Evolutionary conservation across 1,140 invertebrate genomes (phyloP).

Genomic region (Drosophila kikkawai): DNA sequence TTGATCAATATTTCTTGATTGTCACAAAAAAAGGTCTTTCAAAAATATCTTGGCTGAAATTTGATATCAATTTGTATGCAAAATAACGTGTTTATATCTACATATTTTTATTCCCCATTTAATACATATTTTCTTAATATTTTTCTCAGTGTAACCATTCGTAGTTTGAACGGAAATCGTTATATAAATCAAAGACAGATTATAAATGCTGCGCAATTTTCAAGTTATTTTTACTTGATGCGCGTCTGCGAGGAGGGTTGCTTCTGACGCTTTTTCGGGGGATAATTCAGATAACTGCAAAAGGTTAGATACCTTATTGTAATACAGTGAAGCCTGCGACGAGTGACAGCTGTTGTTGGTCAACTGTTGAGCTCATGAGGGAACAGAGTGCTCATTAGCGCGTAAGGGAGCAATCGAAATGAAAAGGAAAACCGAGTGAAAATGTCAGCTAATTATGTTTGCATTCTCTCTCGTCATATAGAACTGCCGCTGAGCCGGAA

Average conservation of each 20-base stretch:
- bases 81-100: too few species aligned
- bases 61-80: too few species aligned
- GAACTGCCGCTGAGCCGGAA: constrained; percentile 57
- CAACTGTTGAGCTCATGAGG: constrained; percentile 57
- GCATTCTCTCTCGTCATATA: constrained; percentile 28
- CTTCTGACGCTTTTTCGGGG: constrained; percentile 21
- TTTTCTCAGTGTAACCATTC: constrained; percentile 23
- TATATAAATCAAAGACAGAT: constrained; percentile 84
- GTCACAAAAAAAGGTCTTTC: too few species aligned
- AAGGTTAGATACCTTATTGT: constrained; percentile 35
- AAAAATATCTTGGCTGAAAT: not conserved
- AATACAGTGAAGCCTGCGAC: constrained; percentile 40
- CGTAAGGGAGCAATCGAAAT: constrained; percentile 23
- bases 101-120: not conserved
- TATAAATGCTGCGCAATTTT: constrained; percentile 82
- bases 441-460: constrained; percentile 73
- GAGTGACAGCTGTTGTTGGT: constrained; percentile 37
- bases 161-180: constrained; percentile 78
- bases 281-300: constrained; percentile 34
- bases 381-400: constrained; percentile 47
- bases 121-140: not conserved
- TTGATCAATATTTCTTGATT: not conserved
- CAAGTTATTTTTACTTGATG: constrained; percentile 60
- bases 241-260: constrained; percentile 42
- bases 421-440: constrained; percentile 34